Evolutionary conservation across 1,140 invertebrate genomes (phyloP).

Genomic region (Megathymus violae): DNA sequence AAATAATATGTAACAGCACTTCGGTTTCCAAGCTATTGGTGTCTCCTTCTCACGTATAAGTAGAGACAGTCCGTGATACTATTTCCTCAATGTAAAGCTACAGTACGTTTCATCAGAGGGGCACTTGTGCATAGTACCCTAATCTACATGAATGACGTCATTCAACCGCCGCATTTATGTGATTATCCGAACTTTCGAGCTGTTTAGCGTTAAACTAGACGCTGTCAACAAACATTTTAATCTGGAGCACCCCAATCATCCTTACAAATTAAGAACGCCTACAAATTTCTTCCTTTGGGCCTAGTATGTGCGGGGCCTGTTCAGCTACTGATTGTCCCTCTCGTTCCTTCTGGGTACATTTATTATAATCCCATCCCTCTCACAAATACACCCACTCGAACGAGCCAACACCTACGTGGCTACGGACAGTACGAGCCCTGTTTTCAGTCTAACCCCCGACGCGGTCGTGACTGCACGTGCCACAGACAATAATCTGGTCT

Average conservation of each 20-base stretch:
- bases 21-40: background rate
- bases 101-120: no score
- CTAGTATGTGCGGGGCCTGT: constrained; percentile 51
- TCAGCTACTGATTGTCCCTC: constrained; percentile 37
- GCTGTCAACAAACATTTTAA: constrained; percentile 43
- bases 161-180: no score
- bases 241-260: constrained; percentile 63
- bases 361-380: constrained; percentile 39
- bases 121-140: no score
- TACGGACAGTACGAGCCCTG: constrained; percentile 49
- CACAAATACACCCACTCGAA: constrained; percentile 56
- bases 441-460: constrained; percentile 57
- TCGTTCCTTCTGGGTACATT: constrained; percentile 7
- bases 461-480: constrained; percentile 39
- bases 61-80: background rate
- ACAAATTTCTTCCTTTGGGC: constrained; percentile 61
- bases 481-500: constrained; percentile 22
- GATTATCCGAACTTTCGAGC: no score
- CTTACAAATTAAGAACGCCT: constrained; percentile 63
- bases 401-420: constrained; percentile 47
- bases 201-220: constrained; percentile 15
- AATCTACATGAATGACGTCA: no score
- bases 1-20: background rate
- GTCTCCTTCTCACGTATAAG: background rate
- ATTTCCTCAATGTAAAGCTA: background rate